A percentile compares a stretch with the other conserved stretches of the same genome.
Conservation (phyloP, 1,140 invertebrate genomes). For the Drosophila pachea region DNA sequence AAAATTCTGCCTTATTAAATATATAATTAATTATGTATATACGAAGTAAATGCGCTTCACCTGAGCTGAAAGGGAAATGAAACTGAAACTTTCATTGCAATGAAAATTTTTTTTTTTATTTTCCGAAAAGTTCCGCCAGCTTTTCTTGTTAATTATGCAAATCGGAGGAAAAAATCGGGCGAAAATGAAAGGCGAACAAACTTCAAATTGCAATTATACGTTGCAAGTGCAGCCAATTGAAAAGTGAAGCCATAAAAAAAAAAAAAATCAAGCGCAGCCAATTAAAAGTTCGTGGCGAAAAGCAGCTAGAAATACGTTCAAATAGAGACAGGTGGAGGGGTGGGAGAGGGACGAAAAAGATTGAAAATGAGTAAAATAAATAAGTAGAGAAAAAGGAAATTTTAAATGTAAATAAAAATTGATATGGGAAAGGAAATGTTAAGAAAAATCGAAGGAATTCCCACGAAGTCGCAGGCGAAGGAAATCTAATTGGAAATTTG, state of each 20-base stretch:
- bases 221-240: conserved; percentile 23
- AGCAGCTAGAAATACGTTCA: conserved; percentile 10
- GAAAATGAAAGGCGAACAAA: neutral
- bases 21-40: no score
- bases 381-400: neutral
- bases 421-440: neutral
- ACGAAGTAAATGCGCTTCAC: no score
- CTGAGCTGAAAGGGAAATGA: no score
- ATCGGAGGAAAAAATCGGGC: neutral
- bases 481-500: neutral
- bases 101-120: neutral
- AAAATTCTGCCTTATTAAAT: no score
- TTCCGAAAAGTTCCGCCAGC: neutral
- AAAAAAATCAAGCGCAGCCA: conserved; percentile 9
- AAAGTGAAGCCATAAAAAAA: neutral
- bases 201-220: conserved; percentile 6
- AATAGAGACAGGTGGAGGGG: no score
- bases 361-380: neutral
- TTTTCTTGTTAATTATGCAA: neutral
- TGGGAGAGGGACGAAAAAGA: no score
- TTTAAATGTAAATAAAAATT: neutral
- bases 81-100: neutral
- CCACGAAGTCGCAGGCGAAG: no score
- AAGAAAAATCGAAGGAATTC: neutral
- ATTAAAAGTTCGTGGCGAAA: conserved; percentile 37